Conservation (phyloP, 2,113 vertebrate species). For the Phoxinus phoxinus region DNA sequence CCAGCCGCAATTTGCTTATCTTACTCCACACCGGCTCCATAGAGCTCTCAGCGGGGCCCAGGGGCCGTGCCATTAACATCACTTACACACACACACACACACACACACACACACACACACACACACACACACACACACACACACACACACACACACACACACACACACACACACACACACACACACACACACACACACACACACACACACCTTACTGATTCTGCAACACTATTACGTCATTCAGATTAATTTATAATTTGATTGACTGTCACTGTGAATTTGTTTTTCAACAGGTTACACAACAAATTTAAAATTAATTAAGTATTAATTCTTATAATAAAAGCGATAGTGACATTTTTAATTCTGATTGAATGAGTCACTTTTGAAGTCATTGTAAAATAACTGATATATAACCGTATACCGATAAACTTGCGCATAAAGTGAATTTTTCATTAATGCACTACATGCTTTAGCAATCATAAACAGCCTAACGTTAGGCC, state of each 20-base stretch:
- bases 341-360: too few species aligned
- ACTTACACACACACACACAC: slow-evolving; percentile 70
- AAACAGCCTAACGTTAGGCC: too few species aligned
- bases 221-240: not conserved
- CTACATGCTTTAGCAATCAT: too few species aligned
- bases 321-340: not conserved
- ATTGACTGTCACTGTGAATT: not conserved
- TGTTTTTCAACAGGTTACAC: not conserved
- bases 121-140: not conserved
- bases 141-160: slow-evolving; percentile 62
- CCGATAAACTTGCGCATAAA: too few species aligned
- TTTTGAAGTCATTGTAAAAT: too few species aligned
- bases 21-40: slow-evolving; percentile 74
- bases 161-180: not conserved
- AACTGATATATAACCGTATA: too few species aligned
- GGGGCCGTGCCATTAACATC: slow-evolving; percentile 72
- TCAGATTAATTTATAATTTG: too few species aligned
- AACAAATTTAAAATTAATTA: not conserved
- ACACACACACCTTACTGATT: slow-evolving; percentile 3
- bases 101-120: slow-evolving; percentile 10
- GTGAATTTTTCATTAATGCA: too few species aligned
- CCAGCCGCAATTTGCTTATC: slow-evolving; percentile 79
- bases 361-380: too few species aligned
- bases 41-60: slow-evolving; percentile 68
- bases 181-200: not conserved